Evolutionary conservation across 1,140 invertebrate genomes (phyloP), one percentile per base, ranked within the genome.

Genomic region (Rhagoletis zephyria): DNA sequence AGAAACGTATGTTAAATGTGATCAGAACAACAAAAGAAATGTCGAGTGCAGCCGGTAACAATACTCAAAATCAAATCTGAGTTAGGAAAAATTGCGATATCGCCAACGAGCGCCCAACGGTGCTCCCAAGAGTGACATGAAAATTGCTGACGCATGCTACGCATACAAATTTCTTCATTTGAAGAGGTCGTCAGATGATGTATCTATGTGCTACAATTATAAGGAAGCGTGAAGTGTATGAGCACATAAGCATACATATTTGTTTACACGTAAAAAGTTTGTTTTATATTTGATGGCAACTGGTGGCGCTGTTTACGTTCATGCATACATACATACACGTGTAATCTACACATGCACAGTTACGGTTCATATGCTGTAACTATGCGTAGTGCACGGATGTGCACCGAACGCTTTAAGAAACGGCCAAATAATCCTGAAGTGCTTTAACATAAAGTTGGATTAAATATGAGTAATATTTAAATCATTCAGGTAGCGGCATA

Each of bases 1-100:
- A 45, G 51, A 85, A 60, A 85, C 85, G 61, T 85, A 61, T 85
- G 85, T 85, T 85, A 61, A 61, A 85, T 85, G 59, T 85, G 56
- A 60, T 63, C 85, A 63, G 42, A 85, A 61, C 85, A n/a, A 61
- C 12, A 63, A 61, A 85, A 60, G 51, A 85, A 59, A 16, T 85
- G 16, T 56, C n/a, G 42, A 74, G 42, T 74, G 67, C 42, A 4
- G 42, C 30, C 67, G 45, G 42, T 12, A 48, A 16, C 45, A 74
- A 48, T n/a, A 74, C 67, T 74, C 67, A 74, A 74, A 74, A 14
- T 74, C 67, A 74, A 40, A 74, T 74, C 48, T 74, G 67, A 14
- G 67, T 16, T 45, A 45, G 67, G 42, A 74, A 74, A 45, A 81
- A n/a, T 81, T 81, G 74, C 56, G 40, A 6, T 56, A 9, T 12